phyloP scores from a whole-genome alignment of 2,113 vertebrate genomes.

The Calidris pugnax region DNA sequence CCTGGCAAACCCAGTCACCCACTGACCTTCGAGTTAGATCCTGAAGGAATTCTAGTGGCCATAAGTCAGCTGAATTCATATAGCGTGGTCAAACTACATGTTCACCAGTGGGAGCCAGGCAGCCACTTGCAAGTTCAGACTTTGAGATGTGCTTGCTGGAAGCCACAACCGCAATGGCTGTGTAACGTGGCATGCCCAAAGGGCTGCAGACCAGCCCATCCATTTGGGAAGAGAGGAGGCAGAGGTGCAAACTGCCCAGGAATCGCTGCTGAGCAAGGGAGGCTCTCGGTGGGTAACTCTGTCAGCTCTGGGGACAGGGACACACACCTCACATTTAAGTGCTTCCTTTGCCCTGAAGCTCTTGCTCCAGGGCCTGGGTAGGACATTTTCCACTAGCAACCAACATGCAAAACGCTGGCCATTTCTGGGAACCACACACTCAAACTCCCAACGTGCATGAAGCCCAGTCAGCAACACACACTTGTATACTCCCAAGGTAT shows the following conservation, averaged over 20 bases:
- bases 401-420: not conserved
- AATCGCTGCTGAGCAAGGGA: not conserved
- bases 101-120: not conserved
- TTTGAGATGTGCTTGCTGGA: not conserved
- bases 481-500: not conserved
- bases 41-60: not conserved
- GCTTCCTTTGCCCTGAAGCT: not conserved
- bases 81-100: fast-evolving
- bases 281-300: not conserved
- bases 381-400: not conserved
- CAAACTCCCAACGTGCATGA: not conserved
- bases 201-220: not conserved
- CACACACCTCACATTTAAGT: fast-evolving
- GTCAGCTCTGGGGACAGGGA: not conserved
- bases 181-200: fast-evolving
- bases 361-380: fast-evolving
- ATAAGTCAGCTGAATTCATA: not conserved
- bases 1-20: not conserved
- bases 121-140: not conserved
- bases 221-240: not conserved
- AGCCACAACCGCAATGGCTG: not conserved
- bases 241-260: not conserved
- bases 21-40: not conserved
- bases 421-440: not conserved
- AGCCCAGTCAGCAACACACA: not conserved